A percentile compares a stretch with the other conserved stretches of the same genome.
These are phyloP conservation scores for Tupiocoris notatus DNA, from an alignment of 2,888 invertebrate genomes.

Conservation along the genomic window DNA sequence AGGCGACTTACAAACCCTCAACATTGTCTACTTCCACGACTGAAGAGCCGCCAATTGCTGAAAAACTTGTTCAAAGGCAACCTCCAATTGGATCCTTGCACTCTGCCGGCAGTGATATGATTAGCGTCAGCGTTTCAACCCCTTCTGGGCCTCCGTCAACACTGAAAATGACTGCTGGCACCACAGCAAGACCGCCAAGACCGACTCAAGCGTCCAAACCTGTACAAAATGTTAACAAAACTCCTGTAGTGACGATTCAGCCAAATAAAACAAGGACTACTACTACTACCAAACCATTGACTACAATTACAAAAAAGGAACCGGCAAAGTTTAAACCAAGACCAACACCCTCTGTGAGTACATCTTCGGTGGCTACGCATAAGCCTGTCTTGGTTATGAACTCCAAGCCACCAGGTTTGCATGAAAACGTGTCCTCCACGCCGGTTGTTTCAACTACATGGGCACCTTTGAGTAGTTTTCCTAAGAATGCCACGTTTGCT, in stretches of 20 bases:
- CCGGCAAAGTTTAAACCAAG: not conserved
- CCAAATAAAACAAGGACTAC: conserved; percentile 8
- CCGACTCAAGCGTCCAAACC: conserved; percentile 1
- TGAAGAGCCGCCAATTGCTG: conserved; percentile 9
- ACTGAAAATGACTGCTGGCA: conserved; percentile 12
- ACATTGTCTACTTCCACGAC: conserved; percentile 9
- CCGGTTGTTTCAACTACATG: not conserved
- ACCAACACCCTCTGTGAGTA: not conserved
- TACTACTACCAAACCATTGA: not conserved
- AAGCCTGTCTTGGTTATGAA: conserved; percentile 24
- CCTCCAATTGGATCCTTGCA: not conserved
- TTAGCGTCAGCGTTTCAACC: conserved; percentile 20
- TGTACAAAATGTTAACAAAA: conserved; percentile 5
- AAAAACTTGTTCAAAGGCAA: conserved; percentile 34
- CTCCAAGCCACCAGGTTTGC: not conserved
- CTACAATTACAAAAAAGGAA: not conserved
- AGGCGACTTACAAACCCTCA: not conserved
- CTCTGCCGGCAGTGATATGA: conserved; percentile 7
- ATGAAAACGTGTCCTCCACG: not conserved
- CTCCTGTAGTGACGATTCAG: conserved; percentile 2
- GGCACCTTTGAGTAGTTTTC: not conserved
- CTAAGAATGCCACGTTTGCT: not conserved
- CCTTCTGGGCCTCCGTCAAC: conserved; percentile 21
- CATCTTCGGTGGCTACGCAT: conserved; percentile 20
- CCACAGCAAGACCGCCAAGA: conserved; percentile 1